phyloP scores from a whole-genome alignment of 2,113 vertebrate species.

The Halcyon malimbica region DNA sequence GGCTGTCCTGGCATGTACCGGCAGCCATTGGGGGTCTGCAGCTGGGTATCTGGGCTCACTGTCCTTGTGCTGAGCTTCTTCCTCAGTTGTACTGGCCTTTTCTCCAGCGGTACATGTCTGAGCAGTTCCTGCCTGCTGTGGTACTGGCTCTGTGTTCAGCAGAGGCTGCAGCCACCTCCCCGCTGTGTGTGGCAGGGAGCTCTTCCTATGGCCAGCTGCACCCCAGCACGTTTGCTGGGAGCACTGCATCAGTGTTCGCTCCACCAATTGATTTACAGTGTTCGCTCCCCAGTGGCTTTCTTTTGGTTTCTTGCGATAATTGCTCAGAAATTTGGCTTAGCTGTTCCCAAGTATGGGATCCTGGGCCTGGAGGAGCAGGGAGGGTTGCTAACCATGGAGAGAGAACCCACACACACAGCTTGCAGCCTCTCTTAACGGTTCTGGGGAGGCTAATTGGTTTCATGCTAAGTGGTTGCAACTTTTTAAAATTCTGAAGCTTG shows the following conservation, averaged over 20 bases:
- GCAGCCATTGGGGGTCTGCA: not conserved
- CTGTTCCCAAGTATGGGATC: not conserved
- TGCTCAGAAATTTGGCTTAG: not conserved
- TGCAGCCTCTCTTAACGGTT: not conserved
- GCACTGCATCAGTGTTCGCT: not conserved
- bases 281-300: not conserved
- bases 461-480: not conserved
- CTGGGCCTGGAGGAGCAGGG: not conserved
- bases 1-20: accelerated
- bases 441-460: not conserved
- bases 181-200: not conserved
- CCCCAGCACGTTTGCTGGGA: not conserved
- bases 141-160: not conserved
- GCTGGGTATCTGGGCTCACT: not conserved
- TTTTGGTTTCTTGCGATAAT: not conserved
- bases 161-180: not conserved
- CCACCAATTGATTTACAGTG: not conserved
- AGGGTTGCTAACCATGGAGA: not conserved
- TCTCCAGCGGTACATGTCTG: not conserved
- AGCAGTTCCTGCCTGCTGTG: not conserved
- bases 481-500: not conserved
- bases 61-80: not conserved
- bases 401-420: not conserved
- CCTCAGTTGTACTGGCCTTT: not conserved
- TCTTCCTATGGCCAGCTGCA: not conserved